These are phyloP conservation scores for Otolemur garnettii DNA, from an alignment of 2,113 vertebrate genomes.

Conservation along the genomic window DNA sequence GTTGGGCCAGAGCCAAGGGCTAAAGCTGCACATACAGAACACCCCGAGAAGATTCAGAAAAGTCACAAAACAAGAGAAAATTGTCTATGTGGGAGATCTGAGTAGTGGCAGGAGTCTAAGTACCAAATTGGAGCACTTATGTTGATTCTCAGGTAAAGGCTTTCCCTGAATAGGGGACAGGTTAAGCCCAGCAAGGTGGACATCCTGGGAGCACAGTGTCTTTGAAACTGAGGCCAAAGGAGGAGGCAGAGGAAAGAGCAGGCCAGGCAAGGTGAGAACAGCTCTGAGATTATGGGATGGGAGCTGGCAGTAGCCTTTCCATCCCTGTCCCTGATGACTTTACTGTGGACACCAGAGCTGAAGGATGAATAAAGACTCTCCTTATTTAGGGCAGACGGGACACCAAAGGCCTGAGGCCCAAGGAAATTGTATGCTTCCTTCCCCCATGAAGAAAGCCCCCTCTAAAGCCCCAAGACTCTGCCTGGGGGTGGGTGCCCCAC, in stretches of 20 bases:
- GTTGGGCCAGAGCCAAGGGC: rapidly evolving
- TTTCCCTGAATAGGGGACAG: neutral
- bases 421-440: neutral
- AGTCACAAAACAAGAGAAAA: neutral
- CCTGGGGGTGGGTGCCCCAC: slow-evolving; percentile 25
- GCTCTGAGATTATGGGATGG: neutral
- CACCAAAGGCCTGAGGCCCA: neutral
- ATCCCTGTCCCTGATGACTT: neutral
- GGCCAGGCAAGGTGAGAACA: neutral
- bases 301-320: too few relatives aligned
- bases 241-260: neutral
- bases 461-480: neutral
- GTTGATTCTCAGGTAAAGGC: neutral
- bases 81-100: neutral
- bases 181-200: neutral
- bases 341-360: neutral
- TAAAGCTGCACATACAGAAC: too few relatives aligned
- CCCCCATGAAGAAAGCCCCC: neutral
- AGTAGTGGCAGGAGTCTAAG: neutral
- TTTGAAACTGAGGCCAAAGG: neutral
- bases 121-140: neutral
- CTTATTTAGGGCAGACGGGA: neutral
- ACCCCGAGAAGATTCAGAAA: neutral
- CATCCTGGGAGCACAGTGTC: neutral
- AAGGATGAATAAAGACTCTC: neutral